phyloP scores from a whole-genome alignment of 2,888 invertebrate species.

The Apodemia hepburni region DNA sequence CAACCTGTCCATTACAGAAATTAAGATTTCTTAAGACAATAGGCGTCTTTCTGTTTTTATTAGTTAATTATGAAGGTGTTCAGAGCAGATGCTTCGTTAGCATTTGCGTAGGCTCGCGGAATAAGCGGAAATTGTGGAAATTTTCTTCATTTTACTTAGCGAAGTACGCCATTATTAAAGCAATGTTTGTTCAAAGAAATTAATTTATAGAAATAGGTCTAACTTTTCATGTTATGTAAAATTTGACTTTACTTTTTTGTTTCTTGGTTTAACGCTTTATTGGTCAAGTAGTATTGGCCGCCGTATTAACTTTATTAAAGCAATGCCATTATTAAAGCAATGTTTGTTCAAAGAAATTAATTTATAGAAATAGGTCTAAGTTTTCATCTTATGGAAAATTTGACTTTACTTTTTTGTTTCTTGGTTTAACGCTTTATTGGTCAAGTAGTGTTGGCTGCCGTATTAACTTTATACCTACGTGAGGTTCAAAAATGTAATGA shows the following conservation, averaged over 20 bases:
- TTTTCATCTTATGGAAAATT: not conserved
- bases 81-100: conserved; percentile 8
- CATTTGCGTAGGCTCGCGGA: not conserved
- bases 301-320: no score
- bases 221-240: not conserved
- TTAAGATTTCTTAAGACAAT: conserved; percentile 2
- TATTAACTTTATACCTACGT: no score
- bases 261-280: no score
- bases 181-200: not conserved
- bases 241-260: no score
- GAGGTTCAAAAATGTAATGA: no score
- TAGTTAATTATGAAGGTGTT: conserved; percentile 13
- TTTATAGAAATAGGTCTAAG: not conserved
- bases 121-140: not conserved
- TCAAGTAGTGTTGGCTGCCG: no score
- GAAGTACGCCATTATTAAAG: not conserved
- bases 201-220: not conserved
- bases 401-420: no score
- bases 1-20: conserved; percentile 8
- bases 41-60: conserved; percentile 12
- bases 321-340: not conserved
- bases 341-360: not conserved
- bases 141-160: not conserved
- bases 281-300: no score
- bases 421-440: no score